Percentiles rank a stretch among this genome's conserved stretches.
Evolutionary conservation across 2,797 vertebrate species (phyloP).

Genomic region (Poeciliopsis presidionis): DNA sequence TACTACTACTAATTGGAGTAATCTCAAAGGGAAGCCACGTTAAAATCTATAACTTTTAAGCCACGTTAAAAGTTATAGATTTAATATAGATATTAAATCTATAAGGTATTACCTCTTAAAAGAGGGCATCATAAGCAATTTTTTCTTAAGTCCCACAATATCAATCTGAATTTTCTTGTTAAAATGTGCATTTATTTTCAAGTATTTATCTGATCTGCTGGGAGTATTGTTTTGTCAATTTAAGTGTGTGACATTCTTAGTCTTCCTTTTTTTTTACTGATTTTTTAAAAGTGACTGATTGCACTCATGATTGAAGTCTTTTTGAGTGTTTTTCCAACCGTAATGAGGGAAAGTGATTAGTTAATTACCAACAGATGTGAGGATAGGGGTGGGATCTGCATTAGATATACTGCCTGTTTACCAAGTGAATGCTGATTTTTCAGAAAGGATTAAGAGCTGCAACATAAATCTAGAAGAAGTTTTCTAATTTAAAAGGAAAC

Average conservation of each 20-base stretch:
- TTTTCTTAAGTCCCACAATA: neutral
- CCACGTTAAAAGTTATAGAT: neutral
- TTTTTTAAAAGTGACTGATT: conserved; percentile 6
- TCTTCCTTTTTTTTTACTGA: neutral
- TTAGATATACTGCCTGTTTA: neutral
- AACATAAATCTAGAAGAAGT: neutral
- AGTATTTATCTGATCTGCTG: neutral
- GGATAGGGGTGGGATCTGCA: neutral
- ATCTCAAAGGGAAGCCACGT: neutral
- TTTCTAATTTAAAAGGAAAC: neutral
- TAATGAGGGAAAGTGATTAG: conserved; percentile 6
- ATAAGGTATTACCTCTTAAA: neutral
- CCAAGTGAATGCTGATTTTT: neutral
- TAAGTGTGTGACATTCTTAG: neutral
- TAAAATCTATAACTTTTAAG: no score
- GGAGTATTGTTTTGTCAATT: neutral
- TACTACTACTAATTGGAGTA: neutral
- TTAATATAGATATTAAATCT: neutral
- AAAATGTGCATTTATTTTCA: neutral
- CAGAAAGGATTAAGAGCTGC: neutral
- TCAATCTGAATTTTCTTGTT: neutral
- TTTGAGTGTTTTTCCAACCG: conserved; percentile 7
- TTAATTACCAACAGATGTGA: conserved; percentile 6
- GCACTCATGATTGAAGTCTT: conserved; percentile 4
- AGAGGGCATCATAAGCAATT: neutral